Evolutionary conservation across 1,140 invertebrate species (phyloP), one percentile per base, ranked within the genome.

Genomic region (Pentalonia nigronervosa): DNA sequence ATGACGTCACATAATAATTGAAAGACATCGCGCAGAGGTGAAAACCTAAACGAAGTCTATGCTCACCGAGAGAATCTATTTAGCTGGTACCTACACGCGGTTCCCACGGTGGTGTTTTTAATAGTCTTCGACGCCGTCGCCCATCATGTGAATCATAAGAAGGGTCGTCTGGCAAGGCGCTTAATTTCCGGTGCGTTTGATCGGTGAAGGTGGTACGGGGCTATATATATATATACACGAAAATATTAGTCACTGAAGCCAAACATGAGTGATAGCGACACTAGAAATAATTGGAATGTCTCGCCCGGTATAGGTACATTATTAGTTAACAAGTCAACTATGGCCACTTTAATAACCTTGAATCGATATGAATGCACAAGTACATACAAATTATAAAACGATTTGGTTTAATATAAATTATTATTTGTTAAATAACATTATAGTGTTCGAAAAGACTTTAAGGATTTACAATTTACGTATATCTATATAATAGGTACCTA

Each of bases 61-160:
- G 23, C 91, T 36, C n/a, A 4, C 30, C n/a, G 14, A n/a, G 14
- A 76, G n/a, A 21, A 67, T n/a, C 60, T 76, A 14, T 53, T 21
- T 7, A 21, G 9, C 21, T 53, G 20, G 50, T 53, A 53, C 50
- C 50, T 17, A 47, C 6, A 36, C 88, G 34, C 30, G 25, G 47
- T 84, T 93, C 91, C 48, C 91, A 93, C 81, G 91, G 34, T 84
- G 48, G 48, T 21, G 91, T 93, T 56, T 93, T 93, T 92, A 84
- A 84, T 84, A 89, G n/a, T 56, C 34, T 89, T 89, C 34, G 87
- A n/a, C 23, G 48, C 56, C 67, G 20, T n/a, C 89, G 50, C 48
- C 30, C 89, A 67, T 20, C 30, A 76, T 76, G 60, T n/a, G 60
- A 76, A 76, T 53, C 50, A 41, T 53, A 45, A 30, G 76, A 83